These are phyloP conservation scores for Cynaeus angustus DNA, from an alignment of 2,888 invertebrate genomes.

Conservation along the genomic window DNA sequence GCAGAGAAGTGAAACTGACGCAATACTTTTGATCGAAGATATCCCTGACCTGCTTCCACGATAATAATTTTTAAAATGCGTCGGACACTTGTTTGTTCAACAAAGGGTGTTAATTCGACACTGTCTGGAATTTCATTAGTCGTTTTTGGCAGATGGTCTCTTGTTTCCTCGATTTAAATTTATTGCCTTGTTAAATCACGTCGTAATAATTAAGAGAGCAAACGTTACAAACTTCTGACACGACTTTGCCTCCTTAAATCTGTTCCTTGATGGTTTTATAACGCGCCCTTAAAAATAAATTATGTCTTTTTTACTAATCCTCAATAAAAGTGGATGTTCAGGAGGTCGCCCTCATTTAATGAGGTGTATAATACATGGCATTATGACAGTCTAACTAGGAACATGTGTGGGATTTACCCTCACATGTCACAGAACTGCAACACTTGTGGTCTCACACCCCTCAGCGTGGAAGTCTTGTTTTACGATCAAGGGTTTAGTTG, in stretches of 20 bases:
- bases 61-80: conserved; percentile 39
- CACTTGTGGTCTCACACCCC: conserved; percentile 41
- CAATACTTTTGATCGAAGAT: conserved; percentile 52
- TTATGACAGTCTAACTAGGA: conserved; percentile 64
- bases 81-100: conserved; percentile 38
- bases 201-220: conserved; percentile 12
- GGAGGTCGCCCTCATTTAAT: conserved; percentile 56
- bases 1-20: conserved; percentile 58
- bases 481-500: conserved; percentile 19
- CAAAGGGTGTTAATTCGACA: conserved; percentile 37
- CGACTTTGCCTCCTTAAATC: conserved; percentile 50
- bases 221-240: conserved; percentile 13
- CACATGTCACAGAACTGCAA: conserved; percentile 45
- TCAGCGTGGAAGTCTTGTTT: conserved; percentile 35
- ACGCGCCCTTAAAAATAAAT: conserved; percentile 56
- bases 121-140: neutral
- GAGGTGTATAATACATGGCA: conserved; percentile 61
- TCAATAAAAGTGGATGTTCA: conserved; percentile 57
- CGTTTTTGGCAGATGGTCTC: neutral
- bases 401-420: conserved; percentile 58
- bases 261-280: conserved; percentile 54
- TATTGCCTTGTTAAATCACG: conserved; percentile 20
- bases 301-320: conserved; percentile 59
- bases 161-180: conserved; percentile 18
- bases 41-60: conserved; percentile 57